These are phyloP conservation scores for Trachymyrmex septentrionalis DNA, from an alignment of 1,140 invertebrate genomes.

Conservation along the genomic window DNA sequence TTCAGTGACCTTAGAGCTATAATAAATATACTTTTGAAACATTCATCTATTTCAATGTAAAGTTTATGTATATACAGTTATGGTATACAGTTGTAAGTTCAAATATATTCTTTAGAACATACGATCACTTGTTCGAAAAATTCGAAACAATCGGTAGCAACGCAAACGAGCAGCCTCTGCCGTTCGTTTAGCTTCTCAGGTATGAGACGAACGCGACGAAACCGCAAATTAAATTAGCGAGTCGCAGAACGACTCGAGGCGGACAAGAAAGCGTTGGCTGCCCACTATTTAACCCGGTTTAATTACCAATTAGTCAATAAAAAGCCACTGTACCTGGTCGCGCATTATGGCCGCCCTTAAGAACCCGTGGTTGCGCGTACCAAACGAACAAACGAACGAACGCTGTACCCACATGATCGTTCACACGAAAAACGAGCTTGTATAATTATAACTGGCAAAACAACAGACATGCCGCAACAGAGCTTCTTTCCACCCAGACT, in stretches of 20 bases:
- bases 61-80: background rate
- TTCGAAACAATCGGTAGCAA: constrained; percentile 17
- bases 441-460: constrained; percentile 84
- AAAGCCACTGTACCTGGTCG: constrained; percentile 79
- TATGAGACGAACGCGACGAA: constrained; percentile 79
- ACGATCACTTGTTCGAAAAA: background rate
- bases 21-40: background rate
- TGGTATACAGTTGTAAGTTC: background rate
- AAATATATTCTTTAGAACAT: background rate
- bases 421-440: constrained; percentile 79
- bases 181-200: background rate
- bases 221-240: constrained; percentile 85
- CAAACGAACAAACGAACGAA: constrained; percentile 45
- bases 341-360: constrained; percentile 76
- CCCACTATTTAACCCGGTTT: constrained; percentile 82
- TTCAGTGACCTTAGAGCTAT: background rate
- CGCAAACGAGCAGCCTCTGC: constrained; percentile 1
- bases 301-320: constrained; percentile 86
- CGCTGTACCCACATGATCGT: constrained; percentile 75
- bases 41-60: background rate
- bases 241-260: constrained; percentile 77
- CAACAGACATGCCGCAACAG: constrained; percentile 74
- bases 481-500: constrained; percentile 36
- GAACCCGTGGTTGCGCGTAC: constrained; percentile 54
- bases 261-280: constrained; percentile 82